Evolutionary conservation across 2,113 vertebrate genomes (phyloP), one percentile per base, ranked within the genome.

Genomic region (Trogon surrucura): DNA sequence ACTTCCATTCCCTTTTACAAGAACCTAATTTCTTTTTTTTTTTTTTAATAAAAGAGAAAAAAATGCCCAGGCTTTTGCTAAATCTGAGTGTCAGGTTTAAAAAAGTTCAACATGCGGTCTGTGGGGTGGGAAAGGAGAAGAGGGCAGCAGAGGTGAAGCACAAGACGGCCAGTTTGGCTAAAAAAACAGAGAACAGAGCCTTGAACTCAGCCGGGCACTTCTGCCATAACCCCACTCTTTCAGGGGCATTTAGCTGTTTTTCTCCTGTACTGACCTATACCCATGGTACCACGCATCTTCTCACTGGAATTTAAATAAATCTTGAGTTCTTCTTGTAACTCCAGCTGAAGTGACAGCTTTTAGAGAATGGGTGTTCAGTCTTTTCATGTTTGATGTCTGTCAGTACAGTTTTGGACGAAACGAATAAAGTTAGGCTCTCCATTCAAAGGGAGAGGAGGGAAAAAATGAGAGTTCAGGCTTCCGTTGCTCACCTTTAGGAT

Each of bases 1-100:
- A 3, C 91, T 94, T 91, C 91, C 77, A 87, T 90, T 91, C 71
- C 65, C 34, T 88, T 91, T 96, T 97, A 97, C 85, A 94, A 97
- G 89, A 91, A 21, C 65, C 30, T 93, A 4, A 25, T 96, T 89
- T 94, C 16, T 72, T 58, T 9, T 45, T 73, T 58, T 69, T 88
- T 74, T 73, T 83, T 93, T 82, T 69, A 92, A 90, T 86, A 91
- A 96, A 91, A 86, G 26, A 25, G 8, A 19, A 10, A 17, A 91
- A 93, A 29, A 61, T 41, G 27, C 12, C 67, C 27, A 80, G 58
- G 80, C n/a, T 84, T 96, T 96, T 95, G 72, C 78, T 94, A 93
- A 84, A 58, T 93, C 67, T 45, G 38, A 80, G 19, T 65, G 62
- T 87, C 66, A 81, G 62, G 53, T 91, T 96, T 67, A 95, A 89